Evolutionary conservation across 1,140 invertebrate species (phyloP), one percentile per base, ranked within the genome.

Genomic region (Galleria mellonella): DNA sequence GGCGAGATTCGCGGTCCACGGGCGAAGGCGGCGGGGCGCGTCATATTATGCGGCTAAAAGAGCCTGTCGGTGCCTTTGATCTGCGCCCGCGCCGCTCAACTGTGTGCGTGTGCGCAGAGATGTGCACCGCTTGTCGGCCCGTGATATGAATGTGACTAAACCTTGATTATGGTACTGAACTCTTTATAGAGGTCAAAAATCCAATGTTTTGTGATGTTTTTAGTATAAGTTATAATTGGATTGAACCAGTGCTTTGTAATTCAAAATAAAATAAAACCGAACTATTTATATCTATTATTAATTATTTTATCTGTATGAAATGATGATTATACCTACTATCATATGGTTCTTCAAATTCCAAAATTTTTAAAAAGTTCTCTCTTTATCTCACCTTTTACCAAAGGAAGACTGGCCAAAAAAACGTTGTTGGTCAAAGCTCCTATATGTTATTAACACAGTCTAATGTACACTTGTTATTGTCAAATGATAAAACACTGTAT

Each of bases 21-120:
- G 65, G 71, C 59, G 59, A 51, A 6, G 60, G 71, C 67, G 65
- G 57, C 64, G 69, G 67, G 61, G 65, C 70, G 71, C 75, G 76
- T 84, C 79, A 83, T 81, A 85, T 86, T 84, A 84, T 82, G 76
- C 76, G 69, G 79, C 76, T 83, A 83, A 84, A 86, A 78, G 76
- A 86, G 75, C 62, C 74, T 85, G 74, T 85, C 83, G 83, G 84
- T 81, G 68, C 79, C 77, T 87, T 87, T 87, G 84, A 87, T 82
- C 76, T 45, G 54, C 53, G 51, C 42, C 55, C 61, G 52, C 64
- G 44, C 35, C 51, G 52, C 51, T 32, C 50, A 52, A 58, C 61
- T 69, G 71, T 75, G 72, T 75, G 71, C 62, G 70, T 70, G 59
- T 55, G 62, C 62, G 71, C 35, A 17, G 17, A 37, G 35, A 71